Evolutionary conservation across 2,888 invertebrate species (phyloP).

Genomic region (Pantelozetes paolii): DNA sequence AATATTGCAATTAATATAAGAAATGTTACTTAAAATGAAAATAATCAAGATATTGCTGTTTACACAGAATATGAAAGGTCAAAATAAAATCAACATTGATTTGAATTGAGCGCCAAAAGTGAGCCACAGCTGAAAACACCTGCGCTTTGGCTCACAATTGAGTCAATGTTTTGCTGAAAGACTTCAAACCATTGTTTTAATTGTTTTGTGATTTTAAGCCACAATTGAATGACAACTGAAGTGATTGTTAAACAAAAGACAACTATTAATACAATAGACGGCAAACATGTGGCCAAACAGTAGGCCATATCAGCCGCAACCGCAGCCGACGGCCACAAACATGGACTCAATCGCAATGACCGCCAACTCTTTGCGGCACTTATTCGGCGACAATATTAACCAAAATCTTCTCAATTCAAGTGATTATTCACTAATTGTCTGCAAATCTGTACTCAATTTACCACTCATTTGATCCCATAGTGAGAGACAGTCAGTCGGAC

Average conservation of each 20-base stretch:
- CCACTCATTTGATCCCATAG: not conserved
- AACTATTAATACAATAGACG: not conserved
- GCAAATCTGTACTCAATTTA: not conserved
- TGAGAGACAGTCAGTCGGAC: not conserved
- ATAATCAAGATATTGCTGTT: no score
- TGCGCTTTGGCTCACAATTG: no score
- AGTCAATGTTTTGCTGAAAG: no score
- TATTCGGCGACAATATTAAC: not conserved
- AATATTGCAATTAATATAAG: no score
- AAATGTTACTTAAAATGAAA: no score
- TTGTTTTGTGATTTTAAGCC: no score
- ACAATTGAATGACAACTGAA: no score
- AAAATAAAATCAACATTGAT: no score
- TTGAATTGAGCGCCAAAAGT: no score
- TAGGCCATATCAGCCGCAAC: not conserved
- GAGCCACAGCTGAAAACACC: no score
- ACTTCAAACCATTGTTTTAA: no score
- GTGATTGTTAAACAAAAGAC: not conserved
- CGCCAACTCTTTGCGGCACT: not conserved
- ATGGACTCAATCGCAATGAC: constrained; percentile 10
- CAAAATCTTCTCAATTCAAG: not conserved
- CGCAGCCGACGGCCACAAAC: not conserved
- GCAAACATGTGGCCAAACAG: not conserved
- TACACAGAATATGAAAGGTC: no score
- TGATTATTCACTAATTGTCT: not conserved